Conservation (phyloP, 2,113 vertebrate species). For the Stercorarius parasiticus region DNA sequence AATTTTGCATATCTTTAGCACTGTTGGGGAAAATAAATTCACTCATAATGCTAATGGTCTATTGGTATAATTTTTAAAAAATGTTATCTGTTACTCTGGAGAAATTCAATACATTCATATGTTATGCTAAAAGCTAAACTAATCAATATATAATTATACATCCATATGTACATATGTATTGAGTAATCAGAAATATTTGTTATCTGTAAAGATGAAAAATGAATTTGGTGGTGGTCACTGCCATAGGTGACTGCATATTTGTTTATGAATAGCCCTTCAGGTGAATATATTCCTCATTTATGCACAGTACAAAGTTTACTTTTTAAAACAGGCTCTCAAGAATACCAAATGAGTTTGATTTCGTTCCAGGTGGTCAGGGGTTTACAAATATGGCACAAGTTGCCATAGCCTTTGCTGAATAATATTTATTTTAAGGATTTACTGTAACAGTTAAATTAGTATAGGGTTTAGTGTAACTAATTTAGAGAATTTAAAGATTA, state of each 20-base stretch:
- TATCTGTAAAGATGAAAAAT: constrained; percentile 71
- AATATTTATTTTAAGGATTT: constrained; percentile 49
- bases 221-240: constrained; percentile 49
- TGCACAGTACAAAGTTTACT: neutral
- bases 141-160: constrained; percentile 74
- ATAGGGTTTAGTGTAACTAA: constrained; percentile 31
- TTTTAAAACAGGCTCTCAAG: neutral
- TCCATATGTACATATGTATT: constrained; percentile 66
- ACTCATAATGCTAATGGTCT: constrained; percentile 75
- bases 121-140: constrained; percentile 74
- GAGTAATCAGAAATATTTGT: constrained; percentile 70
- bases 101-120: constrained; percentile 61
- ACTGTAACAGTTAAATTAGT: constrained; percentile 7
- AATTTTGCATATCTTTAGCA: constrained; percentile 90
- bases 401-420: constrained; percentile 26
- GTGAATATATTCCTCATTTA: neutral
- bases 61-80: constrained; percentile 72
- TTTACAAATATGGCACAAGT: neutral
- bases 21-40: constrained; percentile 81
- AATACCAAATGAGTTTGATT: constrained; percentile 14
- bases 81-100: constrained; percentile 68
- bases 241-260: constrained; percentile 25
- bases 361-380: neutral
- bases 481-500: constrained; percentile 6
- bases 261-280: constrained; percentile 38